Base-by-base conservation (phyloP, 2,888 invertebrate genomes). In the Anaspis maculata region DNA sequence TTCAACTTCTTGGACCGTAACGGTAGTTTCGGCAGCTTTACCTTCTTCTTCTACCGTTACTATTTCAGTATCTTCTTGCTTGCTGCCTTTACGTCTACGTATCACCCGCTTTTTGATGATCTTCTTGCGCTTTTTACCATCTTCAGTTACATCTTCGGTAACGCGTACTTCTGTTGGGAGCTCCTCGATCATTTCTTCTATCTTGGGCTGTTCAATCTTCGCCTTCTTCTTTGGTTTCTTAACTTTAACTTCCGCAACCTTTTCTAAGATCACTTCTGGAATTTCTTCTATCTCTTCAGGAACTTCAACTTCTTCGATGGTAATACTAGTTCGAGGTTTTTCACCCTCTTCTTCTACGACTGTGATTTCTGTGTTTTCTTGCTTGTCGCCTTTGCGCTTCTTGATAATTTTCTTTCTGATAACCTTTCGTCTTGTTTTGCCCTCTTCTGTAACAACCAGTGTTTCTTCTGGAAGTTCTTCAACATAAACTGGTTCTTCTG, bases 351-450 rank as follows among this genome's bases (percentile, higher is more conserved):
- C 54, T 27, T 57, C 53, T 1, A 61, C 50, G 1, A 58, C 68
- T 34, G 62, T 55, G 27, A 67, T 62, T 48, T 66, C 66, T 1
- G 64, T 66, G 10, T 60, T 56, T 48, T 67, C 61, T 41, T 59
- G 48, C 41, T 62, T 55, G 33, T 56, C 53, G n/a, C 52, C 56
- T 19, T 15, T 48, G 2, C 51, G 48, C 31, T 51, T 67, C 34
- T 49, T 56, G 13, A 61, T 50, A n/a, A n/a, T n/a, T n/a, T n/a
- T n/a, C 39, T 53, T 55, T 30, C 46, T 54, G 12, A 41, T 25
- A 5, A 66, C 64, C 52, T 44, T 46, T 30, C 56, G 56, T 1
- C 60, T 51, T 37, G 62, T 57, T 3, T 67, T 61, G 34, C 64
- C 53, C 49, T 66, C 62, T 22, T 68, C 64, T 13, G 56, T 44